Evolutionary conservation across 2,888 invertebrate genomes (phyloP).

Genomic region (Scaptomyza caliginosa): DNA sequence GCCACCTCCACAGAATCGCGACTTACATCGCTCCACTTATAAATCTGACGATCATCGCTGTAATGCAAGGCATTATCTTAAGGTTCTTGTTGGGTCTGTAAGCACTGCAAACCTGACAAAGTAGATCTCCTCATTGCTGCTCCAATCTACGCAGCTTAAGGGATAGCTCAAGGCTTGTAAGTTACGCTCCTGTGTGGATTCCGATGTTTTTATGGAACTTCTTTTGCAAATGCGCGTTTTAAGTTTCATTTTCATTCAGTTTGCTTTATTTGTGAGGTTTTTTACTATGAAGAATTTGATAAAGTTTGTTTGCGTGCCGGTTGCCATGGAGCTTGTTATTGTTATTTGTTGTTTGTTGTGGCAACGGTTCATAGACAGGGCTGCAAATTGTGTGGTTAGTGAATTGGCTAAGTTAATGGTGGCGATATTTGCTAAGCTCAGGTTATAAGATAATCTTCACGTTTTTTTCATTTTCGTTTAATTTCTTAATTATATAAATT

Average conservation of each 20-base stretch:
- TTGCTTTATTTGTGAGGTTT: not conserved
- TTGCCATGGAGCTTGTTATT: constrained; percentile 40
- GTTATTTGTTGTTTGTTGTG: not conserved
- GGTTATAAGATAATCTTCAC: constrained; percentile 15
- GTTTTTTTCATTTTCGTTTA: not conserved
- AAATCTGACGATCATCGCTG: constrained; percentile 96
- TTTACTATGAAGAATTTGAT: not conserved
- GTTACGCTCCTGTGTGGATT: constrained; percentile 23
- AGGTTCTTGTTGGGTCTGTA: no score
- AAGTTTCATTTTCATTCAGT: constrained; percentile 88
- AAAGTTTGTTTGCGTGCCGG: constrained; percentile 7
- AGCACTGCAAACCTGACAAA: constrained; percentile 89
- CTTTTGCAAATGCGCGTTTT: constrained; percentile 92
- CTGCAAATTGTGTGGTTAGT: constrained; percentile 30
- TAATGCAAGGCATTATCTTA: not conserved
- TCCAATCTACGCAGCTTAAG: constrained; percentile 97
- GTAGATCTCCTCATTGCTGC: constrained; percentile 95
- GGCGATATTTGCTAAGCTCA: not conserved
- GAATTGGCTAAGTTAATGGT: constrained; percentile 41
- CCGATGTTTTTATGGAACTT: constrained; percentile 85
- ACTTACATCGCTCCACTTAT: constrained; percentile 94
- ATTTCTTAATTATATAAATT: constrained; percentile 44
- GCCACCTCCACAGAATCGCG: constrained; percentile 91
- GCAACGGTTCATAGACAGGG: constrained; percentile 21
- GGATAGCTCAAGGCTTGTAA: constrained; percentile 85